Conservation (phyloP, 2,888 invertebrate species). For the Sinhomidia bicolor region DNA sequence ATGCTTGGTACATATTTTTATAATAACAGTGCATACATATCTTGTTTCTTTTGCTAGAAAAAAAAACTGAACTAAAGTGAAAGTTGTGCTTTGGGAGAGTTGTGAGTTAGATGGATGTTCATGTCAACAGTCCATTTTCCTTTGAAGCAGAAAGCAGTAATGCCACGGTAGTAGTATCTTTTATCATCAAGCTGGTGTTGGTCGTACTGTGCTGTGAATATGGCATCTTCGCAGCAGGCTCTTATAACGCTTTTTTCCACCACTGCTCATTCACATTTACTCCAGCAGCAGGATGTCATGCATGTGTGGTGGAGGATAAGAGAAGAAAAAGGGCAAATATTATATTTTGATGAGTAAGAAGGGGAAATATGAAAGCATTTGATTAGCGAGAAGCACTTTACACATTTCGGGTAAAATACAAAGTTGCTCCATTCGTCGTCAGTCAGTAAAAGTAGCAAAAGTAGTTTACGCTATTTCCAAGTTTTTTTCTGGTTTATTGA, state of each 20-base stretch:
- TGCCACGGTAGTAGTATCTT: conserved; percentile 15
- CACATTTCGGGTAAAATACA: background rate
- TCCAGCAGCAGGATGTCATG: conserved; percentile 17
- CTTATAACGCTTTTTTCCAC: background rate
- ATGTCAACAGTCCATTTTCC: conserved; percentile 68
- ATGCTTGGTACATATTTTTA: too few species aligned
- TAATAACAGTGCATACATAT: background rate
- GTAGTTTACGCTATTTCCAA: too few species aligned
- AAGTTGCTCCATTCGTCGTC: background rate
- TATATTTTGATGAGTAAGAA: conserved; percentile 33
- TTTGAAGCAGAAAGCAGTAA: background rate
- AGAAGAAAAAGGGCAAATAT: conserved; percentile 41
- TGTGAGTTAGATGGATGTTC: conserved; percentile 57
- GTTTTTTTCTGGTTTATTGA: too few species aligned
- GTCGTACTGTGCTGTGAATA: background rate
- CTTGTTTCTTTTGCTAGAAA: background rate
- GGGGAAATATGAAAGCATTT: conserved; percentile 53
- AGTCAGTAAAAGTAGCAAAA: too few species aligned
- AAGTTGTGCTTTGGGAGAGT: conserved; percentile 42
- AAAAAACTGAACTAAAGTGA: conserved; percentile 31
- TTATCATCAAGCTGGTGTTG: conserved; percentile 20
- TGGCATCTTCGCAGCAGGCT: conserved; percentile 3
- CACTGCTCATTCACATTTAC: background rate
- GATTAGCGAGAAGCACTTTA: conserved; percentile 55
- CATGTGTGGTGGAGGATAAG: conserved; percentile 60